Base-by-base conservation (phyloP, 2,113 vertebrate species). In the Maccullochella peelii region DNA sequence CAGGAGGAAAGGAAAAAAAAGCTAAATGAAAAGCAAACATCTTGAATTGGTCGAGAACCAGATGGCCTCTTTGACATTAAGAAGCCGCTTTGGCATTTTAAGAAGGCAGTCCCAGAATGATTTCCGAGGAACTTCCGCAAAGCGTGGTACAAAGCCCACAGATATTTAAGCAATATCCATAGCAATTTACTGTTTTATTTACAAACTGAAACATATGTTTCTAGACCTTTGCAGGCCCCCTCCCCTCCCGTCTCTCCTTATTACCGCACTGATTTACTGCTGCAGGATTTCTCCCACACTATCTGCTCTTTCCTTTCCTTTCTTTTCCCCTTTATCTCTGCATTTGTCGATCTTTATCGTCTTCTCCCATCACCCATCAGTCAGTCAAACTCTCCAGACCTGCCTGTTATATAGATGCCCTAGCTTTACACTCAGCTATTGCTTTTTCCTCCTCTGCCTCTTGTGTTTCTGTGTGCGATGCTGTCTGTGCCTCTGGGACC, bases 111-210 rank as follows among this genome's bases (percentile, higher is more conserved):
- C 92, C 88, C 77, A 77, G 89, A 91, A 94, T 90, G 92, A 93
- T 94, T 95, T 94, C 91, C 89, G 86, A 94, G 85, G 91, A 93
- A 95, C 95, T 95, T 95, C 94, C 92, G 92, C 92, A 88, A 92
- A 93, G 88, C 65, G 86, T 86, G 91, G 89, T 89, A 93, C 89
- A 94, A 93, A 95, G 91, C 91, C 94, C 91, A 88, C 91, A 95
- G 94, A 95, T 94, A 94, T 94, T 95, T 91, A 91, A 92, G 89
- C 92, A 95, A 95, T 93, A 94, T 95, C 90, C 94, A 94, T 90
- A 89, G 90, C 91, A 94, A 95, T 94, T 94, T 93, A 93, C 92
- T 92, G 89, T 94, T 95, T 95, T 94, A 95, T 95, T 94, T 94
- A 94, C 92, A 94, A 95, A 94, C 93, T 90, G 82, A 94, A 95